A percentile compares a stretch with the other conserved stretches of the same genome.
Evolutionary conservation across 2,888 invertebrate species (phyloP).

Genomic region (Parochlus steinenii): DNA sequence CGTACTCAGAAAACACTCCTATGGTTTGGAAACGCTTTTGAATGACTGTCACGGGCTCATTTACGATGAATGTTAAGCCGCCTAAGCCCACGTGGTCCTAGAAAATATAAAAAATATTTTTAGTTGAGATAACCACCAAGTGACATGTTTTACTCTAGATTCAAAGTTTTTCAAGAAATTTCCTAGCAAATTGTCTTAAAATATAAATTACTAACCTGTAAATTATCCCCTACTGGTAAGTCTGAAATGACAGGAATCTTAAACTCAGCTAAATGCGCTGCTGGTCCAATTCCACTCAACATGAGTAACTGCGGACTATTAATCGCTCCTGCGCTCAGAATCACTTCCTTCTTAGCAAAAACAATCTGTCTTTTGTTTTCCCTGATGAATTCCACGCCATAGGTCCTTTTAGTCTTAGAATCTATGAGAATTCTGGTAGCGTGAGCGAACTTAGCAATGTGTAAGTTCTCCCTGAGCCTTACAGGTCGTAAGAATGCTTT

Average conservation of each 20-base stretch:
- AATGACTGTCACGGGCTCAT: constrained; percentile 63
- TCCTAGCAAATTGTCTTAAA: too few species aligned
- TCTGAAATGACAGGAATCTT: constrained; percentile 58
- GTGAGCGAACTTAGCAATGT: constrained; percentile 62
- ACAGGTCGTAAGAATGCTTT: constrained; percentile 76
- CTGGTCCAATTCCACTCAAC: constrained; percentile 77
- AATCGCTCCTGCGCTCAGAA: constrained; percentile 75
- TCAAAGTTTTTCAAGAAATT: too few species aligned
- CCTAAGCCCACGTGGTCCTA: constrained; percentile 71
- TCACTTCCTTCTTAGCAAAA: constrained; percentile 60
- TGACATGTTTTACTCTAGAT: too few species aligned
- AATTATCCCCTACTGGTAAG: constrained; percentile 62
- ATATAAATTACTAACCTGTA: constrained; percentile 45
- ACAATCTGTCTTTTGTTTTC: constrained; percentile 47
- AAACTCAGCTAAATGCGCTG: constrained; percentile 52
- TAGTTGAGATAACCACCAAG: not conserved
- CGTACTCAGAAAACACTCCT: constrained; percentile 63
- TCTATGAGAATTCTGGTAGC: constrained; percentile 56
- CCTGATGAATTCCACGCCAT: constrained; percentile 57
- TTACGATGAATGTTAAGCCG: constrained; percentile 65
- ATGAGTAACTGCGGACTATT: constrained; percentile 80
- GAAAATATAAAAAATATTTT: not conserved
- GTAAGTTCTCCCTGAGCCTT: constrained; percentile 56
- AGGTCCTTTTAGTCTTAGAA: constrained; percentile 47
- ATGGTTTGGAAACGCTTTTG: constrained; percentile 61